phyloP scores from a whole-genome alignment of 2,113 vertebrate genomes.

The Misgurnus anguillicaudatus region DNA sequence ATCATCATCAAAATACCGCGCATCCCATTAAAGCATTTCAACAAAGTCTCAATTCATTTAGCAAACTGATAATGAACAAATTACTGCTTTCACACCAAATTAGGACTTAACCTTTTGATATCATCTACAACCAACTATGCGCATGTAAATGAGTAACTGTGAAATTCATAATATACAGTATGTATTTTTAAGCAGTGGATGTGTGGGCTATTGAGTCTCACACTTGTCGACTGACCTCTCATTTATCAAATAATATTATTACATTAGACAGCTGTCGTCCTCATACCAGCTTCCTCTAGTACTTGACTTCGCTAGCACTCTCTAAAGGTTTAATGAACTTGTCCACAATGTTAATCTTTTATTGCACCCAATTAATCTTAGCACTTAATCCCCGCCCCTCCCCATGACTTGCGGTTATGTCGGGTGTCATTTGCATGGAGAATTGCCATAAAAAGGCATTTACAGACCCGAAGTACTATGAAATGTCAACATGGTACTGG shows the following conservation, averaged over 20 bases:
- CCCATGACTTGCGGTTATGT: slow-evolving; percentile 36
- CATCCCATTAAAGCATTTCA: slow-evolving; percentile 58
- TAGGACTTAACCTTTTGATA: neutral
- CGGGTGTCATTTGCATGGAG: slow-evolving; percentile 45
- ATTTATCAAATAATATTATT: slow-evolving; percentile 51
- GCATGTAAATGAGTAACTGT: too few species aligned
- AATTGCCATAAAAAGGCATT: slow-evolving; percentile 49
- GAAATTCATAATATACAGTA: too few species aligned
- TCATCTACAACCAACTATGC: too few species aligned
- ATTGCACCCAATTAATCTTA: slow-evolving; percentile 68
- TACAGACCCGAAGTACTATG: neutral
- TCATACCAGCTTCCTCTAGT: slow-evolving; percentile 23
- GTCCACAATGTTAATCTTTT: slow-evolving; percentile 69
- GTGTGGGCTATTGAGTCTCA: slow-evolving; percentile 8
- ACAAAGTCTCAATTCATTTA: slow-evolving; percentile 53
- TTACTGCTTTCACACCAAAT: slow-evolving; percentile 60
- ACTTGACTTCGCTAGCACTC: slow-evolving; percentile 42
- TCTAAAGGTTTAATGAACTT: slow-evolving; percentile 72
- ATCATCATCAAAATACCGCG: slow-evolving; percentile 45
- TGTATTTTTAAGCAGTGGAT: too few species aligned
- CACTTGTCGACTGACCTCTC: slow-evolving; percentile 29
- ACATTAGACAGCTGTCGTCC: slow-evolving; percentile 51
- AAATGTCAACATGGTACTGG: neutral
- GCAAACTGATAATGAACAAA: slow-evolving; percentile 66
- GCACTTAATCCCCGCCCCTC: slow-evolving; percentile 59